These are phyloP conservation scores for Sarcophilus harrisii DNA, from an alignment of 2,797 vertebrate species.

Conservation along the genomic window DNA sequence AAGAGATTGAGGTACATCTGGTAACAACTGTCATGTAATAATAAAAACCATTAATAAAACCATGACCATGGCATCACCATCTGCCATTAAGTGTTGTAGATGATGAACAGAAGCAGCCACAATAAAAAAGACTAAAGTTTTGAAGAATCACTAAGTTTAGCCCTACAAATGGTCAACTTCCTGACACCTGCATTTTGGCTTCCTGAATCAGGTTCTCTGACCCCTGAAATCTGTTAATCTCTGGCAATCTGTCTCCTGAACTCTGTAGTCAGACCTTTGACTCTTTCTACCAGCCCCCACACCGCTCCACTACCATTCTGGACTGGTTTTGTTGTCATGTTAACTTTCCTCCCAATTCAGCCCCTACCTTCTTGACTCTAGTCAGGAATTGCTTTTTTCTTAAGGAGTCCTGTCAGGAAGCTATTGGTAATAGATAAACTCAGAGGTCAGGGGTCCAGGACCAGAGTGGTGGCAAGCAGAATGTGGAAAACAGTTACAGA, in stretches of 20 bases:
- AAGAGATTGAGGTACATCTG: too few species aligned
- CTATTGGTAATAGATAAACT: not conserved
- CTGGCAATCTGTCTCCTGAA: not conserved
- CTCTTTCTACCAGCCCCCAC: not conserved
- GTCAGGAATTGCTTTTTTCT: not conserved
- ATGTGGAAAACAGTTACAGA: not conserved
- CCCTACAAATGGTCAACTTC: not conserved
- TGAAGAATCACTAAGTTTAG: not conserved
- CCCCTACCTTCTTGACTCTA: not conserved
- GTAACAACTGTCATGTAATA: too few species aligned
- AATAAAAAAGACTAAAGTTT: not conserved
- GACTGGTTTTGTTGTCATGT: not conserved
- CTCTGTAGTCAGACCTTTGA: not conserved
- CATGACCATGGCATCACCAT: too few species aligned
- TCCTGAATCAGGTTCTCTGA: not conserved
- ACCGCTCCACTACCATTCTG: not conserved
- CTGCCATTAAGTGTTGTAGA: not conserved
- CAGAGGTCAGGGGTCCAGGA: not conserved
- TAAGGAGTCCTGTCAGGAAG: not conserved
- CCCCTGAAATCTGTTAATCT: not conserved
- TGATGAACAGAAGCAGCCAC: not conserved
- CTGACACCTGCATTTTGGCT: not conserved
- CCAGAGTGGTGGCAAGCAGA: not conserved
- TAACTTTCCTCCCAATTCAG: not conserved
- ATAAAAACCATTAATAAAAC: too few species aligned